These are phyloP conservation scores for Saxidomus purpurata DNA, from an alignment of 1,140 invertebrate species.

Conservation along the genomic window DNA sequence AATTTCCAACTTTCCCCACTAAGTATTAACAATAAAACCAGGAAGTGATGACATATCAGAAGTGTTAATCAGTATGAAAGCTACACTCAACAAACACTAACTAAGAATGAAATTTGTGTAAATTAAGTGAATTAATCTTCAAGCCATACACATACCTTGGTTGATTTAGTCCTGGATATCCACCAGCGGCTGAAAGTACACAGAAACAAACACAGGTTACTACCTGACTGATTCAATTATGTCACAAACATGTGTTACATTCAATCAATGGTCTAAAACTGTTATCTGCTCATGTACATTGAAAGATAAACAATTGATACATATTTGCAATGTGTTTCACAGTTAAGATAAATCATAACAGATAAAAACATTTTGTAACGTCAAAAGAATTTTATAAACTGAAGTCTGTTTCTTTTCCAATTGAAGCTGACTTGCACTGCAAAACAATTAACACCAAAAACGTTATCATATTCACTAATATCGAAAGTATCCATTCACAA, in stretches of 20 bases:
- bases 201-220: constrained; percentile 24
- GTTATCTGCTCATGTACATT: constrained; percentile 2
- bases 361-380: not conserved
- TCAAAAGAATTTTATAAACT: not conserved
- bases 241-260: constrained; percentile 27
- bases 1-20: no score
- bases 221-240: not conserved
- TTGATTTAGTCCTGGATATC: constrained; percentile 64
- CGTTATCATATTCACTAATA: not conserved
- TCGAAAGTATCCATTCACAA: not conserved
- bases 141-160: constrained; percentile 27
- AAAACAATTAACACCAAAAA: constrained; percentile 26
- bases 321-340: not conserved
- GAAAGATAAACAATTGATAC: constrained; percentile 22
- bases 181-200: constrained; percentile 53
- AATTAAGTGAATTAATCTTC: no score
- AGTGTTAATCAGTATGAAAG: no score
- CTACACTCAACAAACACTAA: no score
- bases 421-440: constrained; percentile 37
- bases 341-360: not conserved
- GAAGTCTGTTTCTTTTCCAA: constrained; percentile 26
- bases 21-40: no score
- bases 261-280: not conserved
- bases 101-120: no score
- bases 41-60: no score